phyloP scores from a whole-genome alignment of 2,888 invertebrate genomes.

The Drosophila mercatorum region DNA sequence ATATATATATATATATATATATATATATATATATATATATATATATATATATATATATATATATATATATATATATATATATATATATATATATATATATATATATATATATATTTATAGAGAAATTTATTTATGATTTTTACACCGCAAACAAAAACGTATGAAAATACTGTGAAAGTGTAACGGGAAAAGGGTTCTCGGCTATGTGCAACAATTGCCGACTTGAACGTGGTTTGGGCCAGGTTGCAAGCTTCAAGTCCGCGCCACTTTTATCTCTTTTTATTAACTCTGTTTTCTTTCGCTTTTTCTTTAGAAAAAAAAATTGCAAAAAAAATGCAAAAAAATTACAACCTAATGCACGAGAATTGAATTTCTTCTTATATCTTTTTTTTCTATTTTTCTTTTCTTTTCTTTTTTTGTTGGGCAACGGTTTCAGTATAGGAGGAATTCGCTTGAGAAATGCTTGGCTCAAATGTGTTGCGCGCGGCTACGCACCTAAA shows the following conservation, averaged over 20 bases:
- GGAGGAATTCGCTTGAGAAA: conserved; percentile 25
- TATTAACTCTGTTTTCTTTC: conserved; percentile 21
- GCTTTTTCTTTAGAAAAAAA: conserved; percentile 14
- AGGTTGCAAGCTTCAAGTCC: conserved; percentile 33
- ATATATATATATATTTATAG: neutral
- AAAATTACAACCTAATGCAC: conserved; percentile 41
- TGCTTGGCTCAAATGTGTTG: conserved; percentile 39
- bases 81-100: neutral
- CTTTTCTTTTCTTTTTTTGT: conserved; percentile 12
- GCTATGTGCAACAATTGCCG: conserved; percentile 72
- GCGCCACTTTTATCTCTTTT: conserved; percentile 24
- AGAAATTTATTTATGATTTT: neutral
- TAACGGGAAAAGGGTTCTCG: conserved; percentile 24
- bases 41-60: neutral
- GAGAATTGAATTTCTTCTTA: conserved; percentile 17
- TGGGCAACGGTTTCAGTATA: conserved; percentile 43
- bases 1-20: neutral
- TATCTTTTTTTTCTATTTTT: conserved; percentile 6
- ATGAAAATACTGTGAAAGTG: neutral
- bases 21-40: conserved; percentile 15
- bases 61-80: neutral
- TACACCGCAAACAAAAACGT: conserved; percentile 40
- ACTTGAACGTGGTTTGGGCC: conserved; percentile 35
- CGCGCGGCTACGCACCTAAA: conserved; percentile 83
- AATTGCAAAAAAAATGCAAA: neutral